These are phyloP conservation scores for Melanotaenia maccullochi DNA, from an alignment of 2,797 vertebrate species.

Conservation along the genomic window DNA sequence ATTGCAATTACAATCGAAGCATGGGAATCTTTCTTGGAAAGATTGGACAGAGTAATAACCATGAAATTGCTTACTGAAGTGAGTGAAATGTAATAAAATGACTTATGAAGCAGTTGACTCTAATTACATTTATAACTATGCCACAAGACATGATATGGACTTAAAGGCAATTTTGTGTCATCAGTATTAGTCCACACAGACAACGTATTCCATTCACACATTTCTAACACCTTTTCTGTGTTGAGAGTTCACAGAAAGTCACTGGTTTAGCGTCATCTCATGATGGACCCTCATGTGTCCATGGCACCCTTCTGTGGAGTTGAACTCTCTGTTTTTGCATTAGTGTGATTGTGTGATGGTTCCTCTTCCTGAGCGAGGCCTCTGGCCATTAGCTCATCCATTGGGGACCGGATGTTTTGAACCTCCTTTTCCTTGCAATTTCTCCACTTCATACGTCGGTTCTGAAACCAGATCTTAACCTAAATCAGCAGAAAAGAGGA, in stretches of 20 bases:
- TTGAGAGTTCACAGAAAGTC: constrained; percentile 33
- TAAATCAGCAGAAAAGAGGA: constrained; percentile 57
- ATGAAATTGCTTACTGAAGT: constrained; percentile 44
- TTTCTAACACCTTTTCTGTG: constrained; percentile 1
- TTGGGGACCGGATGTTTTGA: constrained; percentile 84
- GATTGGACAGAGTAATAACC: constrained; percentile 34
- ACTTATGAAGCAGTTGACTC: constrained; percentile 42
- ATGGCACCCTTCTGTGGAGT: constrained; percentile 43
- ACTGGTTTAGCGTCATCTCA: constrained; percentile 10
- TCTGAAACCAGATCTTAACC: constrained; percentile 99
- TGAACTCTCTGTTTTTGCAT: constrained; percentile 42
- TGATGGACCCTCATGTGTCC: constrained; percentile 46
- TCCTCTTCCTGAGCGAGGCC: constrained; percentile 67
- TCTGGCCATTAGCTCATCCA: constrained; percentile 83
- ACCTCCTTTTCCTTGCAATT: constrained; percentile 97
- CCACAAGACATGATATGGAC: constrained; percentile 19
- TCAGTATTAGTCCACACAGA: constrained; percentile 46
- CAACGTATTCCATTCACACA: constrained; percentile 16
- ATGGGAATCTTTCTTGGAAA: constrained; percentile 49
- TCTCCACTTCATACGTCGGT: constrained; percentile 98
- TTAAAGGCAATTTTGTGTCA: constrained; percentile 21
- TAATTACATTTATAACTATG: constrained; percentile 34
- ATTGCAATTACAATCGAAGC: constrained; percentile 37
- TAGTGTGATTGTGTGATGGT: constrained; percentile 32
- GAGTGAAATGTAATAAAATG: constrained; percentile 18